Evolutionary conservation across 2,113 vertebrate genomes (phyloP).

Genomic region (Nothocercus nigrocapillus): DNA sequence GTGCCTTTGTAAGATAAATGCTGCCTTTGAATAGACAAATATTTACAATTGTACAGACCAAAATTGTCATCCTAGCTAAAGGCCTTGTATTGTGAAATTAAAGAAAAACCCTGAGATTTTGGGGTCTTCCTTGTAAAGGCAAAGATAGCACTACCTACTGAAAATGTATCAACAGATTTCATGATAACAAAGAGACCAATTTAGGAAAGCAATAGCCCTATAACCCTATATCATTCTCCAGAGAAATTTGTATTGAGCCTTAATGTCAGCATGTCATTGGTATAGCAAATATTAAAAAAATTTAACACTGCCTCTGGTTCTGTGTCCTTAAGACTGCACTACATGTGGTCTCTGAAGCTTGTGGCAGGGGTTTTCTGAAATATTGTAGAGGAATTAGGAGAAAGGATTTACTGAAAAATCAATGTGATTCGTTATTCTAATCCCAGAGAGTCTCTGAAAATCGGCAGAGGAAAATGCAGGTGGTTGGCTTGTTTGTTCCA

Average conservation of each 20-base stretch:
- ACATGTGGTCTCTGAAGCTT: slow-evolving; percentile 3
- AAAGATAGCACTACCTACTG: not conserved
- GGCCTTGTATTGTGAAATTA: slow-evolving; percentile 71
- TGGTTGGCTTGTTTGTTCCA: slow-evolving; percentile 27
- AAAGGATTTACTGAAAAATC: slow-evolving; percentile 51
- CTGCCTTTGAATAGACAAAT: slow-evolving; percentile 82
- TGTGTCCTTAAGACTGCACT: not conserved
- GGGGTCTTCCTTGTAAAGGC: slow-evolving; percentile 44
- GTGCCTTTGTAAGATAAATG: slow-evolving; percentile 81
- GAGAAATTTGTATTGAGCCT: not conserved
- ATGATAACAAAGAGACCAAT: not conserved
- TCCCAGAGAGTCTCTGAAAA: slow-evolving; percentile 43
- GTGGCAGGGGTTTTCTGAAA: slow-evolving; percentile 27
- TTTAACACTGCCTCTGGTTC: not conserved
- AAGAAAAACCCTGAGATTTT: slow-evolving; percentile 57
- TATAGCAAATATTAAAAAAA: not conserved
- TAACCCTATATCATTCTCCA: not conserved
- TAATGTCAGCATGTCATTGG: not conserved
- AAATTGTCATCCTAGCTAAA: slow-evolving; percentile 76
- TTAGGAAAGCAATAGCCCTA: not conserved
- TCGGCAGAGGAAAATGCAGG: slow-evolving; percentile 16
- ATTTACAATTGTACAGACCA: slow-evolving; percentile 78
- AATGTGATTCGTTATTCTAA: not conserved
- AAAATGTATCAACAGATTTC: slow-evolving; percentile 57
- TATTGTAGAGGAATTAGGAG: slow-evolving; percentile 24